Conservation (phyloP, 2,797 vertebrate species). For the Notoglanidium macrostoma region DNA sequence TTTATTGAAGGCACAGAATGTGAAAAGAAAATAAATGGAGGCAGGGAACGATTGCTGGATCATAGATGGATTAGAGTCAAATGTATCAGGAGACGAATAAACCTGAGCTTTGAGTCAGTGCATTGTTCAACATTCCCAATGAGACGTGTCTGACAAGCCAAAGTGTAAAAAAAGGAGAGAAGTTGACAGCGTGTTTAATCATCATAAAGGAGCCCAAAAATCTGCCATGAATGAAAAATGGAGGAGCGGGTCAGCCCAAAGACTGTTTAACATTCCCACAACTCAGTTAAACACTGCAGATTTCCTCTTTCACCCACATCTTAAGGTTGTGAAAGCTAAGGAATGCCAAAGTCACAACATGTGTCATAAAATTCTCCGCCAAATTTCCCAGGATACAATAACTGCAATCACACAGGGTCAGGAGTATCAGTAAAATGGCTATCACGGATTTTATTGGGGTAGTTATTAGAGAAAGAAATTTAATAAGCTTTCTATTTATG, state of each 20-base stretch:
- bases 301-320: constrained; percentile 14
- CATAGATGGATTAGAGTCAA: not conserved
- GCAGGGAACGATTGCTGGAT: not conserved
- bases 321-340: not conserved
- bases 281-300: constrained; percentile 12
- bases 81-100: not conserved
- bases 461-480: not conserved
- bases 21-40: not conserved
- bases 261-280: constrained; percentile 35
- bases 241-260: not conserved
- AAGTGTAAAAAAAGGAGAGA: not conserved
- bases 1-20: not conserved
- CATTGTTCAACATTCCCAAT: not conserved
- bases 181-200: constrained; percentile 33
- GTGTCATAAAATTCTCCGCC: constrained; percentile 13
- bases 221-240: constrained; percentile 28
- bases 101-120: not conserved
- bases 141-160: not conserved
- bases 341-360: constrained; percentile 11
- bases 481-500: not conserved
- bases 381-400: constrained; percentile 10
- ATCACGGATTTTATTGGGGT: not conserved
- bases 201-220: constrained; percentile 35
- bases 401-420: constrained; percentile 7
- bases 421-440: not conserved